These are phyloP conservation scores for Epinephelus awoara DNA, from an alignment of 2,797 vertebrate genomes.

Conservation along the genomic window DNA sequence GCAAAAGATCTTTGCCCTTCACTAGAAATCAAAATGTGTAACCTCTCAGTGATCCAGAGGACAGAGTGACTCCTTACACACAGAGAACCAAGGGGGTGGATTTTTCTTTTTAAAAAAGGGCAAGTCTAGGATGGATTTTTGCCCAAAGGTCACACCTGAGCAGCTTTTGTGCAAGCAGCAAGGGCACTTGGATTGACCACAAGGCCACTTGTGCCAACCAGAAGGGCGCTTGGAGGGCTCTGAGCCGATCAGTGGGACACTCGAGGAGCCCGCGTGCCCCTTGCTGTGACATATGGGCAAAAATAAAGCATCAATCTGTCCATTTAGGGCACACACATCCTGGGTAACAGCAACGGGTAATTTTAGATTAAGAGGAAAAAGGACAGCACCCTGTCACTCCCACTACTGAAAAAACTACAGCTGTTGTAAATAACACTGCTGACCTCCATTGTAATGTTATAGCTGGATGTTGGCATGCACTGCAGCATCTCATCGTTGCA, in stretches of 20 bases:
- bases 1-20: not conserved
- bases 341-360: not conserved
- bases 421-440: slow-evolving; percentile 17
- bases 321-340: not conserved
- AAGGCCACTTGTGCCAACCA: slow-evolving; percentile 14
- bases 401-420: not conserved
- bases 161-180: slow-evolving; percentile 22
- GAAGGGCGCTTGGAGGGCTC: slow-evolving; percentile 13
- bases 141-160: slow-evolving; percentile 42
- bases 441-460: slow-evolving; percentile 92
- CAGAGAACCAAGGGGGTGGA: not conserved
- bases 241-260: not conserved
- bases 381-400: not conserved
- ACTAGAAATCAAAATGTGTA: not conserved
- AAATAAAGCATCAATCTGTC: slow-evolving; percentile 6
- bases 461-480: slow-evolving; percentile 90
- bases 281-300: slow-evolving; percentile 26
- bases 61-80: not conserved
- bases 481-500: slow-evolving; percentile 95
- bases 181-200: not conserved
- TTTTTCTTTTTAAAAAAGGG: not conserved
- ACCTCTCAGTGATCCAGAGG: not conserved
- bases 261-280: not conserved
- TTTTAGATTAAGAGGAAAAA: not conserved
- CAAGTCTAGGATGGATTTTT: slow-evolving; percentile 4